Conservation (phyloP, 2,888 invertebrate genomes). For the Autographa pulchrina region DNA sequence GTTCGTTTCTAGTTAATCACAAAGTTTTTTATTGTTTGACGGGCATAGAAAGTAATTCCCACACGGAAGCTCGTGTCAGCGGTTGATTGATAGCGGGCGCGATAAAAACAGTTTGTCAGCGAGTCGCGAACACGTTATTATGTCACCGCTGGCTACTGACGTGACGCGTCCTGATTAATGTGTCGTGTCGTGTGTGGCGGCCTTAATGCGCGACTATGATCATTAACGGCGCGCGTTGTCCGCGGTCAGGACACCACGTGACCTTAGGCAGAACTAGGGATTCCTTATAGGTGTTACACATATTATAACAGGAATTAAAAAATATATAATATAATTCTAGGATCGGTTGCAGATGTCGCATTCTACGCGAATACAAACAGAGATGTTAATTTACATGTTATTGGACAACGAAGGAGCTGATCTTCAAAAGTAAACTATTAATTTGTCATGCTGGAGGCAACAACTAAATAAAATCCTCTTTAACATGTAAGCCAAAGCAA, state of each 20-base stretch:
- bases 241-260: constrained; percentile 68
- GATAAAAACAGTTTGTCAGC: constrained; percentile 83
- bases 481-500: constrained; percentile 23
- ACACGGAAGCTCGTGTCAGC: constrained; percentile 81
- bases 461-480: constrained; percentile 21
- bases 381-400: not conserved
- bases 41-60: constrained; percentile 75
- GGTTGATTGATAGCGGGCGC: constrained; percentile 80
- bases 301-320: too few relatives aligned
- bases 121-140: constrained; percentile 81
- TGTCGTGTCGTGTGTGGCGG: constrained; percentile 69
- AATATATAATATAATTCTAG: too few relatives aligned
- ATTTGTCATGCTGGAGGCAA: constrained; percentile 14
- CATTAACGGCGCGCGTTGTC: constrained; percentile 71
- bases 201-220: constrained; percentile 73
- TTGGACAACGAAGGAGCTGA: not conserved
- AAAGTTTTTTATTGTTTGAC: constrained; percentile 56
- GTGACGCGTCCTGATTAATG: constrained; percentile 82
- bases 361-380: too few relatives aligned
- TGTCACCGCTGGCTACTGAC: constrained; percentile 78
- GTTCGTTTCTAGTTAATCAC: constrained; percentile 52
- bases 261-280: constrained; percentile 9
- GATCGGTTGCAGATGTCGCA: too few relatives aligned
- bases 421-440: not conserved
- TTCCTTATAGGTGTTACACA: not conserved